phyloP scores from a whole-genome alignment of 2,797 vertebrate species.

The Lepus townsendii region DNA sequence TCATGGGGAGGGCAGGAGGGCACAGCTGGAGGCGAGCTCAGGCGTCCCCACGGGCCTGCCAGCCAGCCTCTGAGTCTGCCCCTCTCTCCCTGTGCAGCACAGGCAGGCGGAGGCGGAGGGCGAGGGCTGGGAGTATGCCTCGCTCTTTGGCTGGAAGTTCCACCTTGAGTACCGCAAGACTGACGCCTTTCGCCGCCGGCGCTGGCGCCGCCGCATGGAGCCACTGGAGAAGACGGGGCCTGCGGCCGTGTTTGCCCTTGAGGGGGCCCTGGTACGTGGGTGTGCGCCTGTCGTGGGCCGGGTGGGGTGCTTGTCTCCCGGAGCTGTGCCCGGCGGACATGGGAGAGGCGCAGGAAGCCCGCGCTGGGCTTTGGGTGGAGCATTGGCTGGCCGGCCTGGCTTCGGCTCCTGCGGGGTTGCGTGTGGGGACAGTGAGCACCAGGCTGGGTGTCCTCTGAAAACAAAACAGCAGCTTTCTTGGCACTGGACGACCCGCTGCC shows the following conservation, averaged over 20 bases:
- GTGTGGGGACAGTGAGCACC: background rate
- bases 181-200: slow-evolving; percentile 94
- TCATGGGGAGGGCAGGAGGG: background rate
- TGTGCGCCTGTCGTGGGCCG: background rate
- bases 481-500: background rate
- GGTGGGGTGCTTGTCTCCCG: slow-evolving; percentile 3
- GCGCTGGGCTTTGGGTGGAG: background rate
- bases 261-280: slow-evolving; percentile 94
- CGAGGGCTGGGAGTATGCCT: slow-evolving; percentile 99
- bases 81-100: slow-evolving; percentile 86
- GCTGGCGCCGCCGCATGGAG: slow-evolving; percentile 97
- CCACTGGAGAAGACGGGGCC: slow-evolving; percentile 95
- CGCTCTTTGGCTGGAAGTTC: slow-evolving; percentile 97
- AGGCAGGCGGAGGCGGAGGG: slow-evolving; percentile 93
- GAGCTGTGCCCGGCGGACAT: background rate
- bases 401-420: background rate
- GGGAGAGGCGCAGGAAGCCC: background rate
- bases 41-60: background rate
- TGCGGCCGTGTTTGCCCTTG: slow-evolving; percentile 96
- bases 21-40: background rate
- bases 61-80: background rate
- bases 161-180: slow-evolving; percentile 95
- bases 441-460: background rate
- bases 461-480: background rate
- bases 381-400: background rate